phyloP scores from a whole-genome alignment of 1,140 invertebrate species.

The Drosophila saltans region DNA sequence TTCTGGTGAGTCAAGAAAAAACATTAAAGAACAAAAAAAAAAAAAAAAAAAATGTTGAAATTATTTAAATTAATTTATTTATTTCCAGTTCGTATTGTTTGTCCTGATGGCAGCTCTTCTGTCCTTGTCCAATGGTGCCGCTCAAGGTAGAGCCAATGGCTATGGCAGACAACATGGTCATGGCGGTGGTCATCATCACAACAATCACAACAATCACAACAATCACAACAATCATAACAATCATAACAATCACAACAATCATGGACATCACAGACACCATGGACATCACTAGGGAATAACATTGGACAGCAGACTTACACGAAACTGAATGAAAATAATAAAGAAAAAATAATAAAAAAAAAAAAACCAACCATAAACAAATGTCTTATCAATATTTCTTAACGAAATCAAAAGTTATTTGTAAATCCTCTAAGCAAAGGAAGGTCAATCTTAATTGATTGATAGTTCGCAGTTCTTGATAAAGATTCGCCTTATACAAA shows the following conservation, averaged over 20 bases:
- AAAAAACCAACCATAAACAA: not conserved
- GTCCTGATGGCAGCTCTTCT: slow-evolving; percentile 22
- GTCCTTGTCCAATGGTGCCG: slow-evolving; percentile 16
- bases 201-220: not conserved
- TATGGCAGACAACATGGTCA: slow-evolving; percentile 6
- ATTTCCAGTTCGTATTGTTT: slow-evolving; percentile 36
- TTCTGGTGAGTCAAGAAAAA: slow-evolving; percentile 22
- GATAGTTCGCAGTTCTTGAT: too few relatives aligned
- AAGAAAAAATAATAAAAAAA: not conserved
- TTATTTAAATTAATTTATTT: not conserved
- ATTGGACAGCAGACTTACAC: not conserved
- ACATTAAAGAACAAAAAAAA: not conserved
- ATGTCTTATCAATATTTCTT: too few relatives aligned
- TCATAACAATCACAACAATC: not conserved
- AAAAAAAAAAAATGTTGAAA: not conserved
- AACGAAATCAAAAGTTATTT: too few relatives aligned
- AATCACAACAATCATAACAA: not conserved
- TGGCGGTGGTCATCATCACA: not conserved
- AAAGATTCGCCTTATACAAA: too few relatives aligned
- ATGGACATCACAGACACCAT: not conserved
- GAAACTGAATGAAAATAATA: not conserved
- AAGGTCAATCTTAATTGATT: too few relatives aligned
- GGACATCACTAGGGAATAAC: not conserved
- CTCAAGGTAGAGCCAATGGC: slow-evolving; percentile 8
- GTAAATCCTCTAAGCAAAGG: too few relatives aligned